phyloP scores from a whole-genome alignment of 2,797 vertebrate genomes.

The Pipistrellus nathusii region DNA sequence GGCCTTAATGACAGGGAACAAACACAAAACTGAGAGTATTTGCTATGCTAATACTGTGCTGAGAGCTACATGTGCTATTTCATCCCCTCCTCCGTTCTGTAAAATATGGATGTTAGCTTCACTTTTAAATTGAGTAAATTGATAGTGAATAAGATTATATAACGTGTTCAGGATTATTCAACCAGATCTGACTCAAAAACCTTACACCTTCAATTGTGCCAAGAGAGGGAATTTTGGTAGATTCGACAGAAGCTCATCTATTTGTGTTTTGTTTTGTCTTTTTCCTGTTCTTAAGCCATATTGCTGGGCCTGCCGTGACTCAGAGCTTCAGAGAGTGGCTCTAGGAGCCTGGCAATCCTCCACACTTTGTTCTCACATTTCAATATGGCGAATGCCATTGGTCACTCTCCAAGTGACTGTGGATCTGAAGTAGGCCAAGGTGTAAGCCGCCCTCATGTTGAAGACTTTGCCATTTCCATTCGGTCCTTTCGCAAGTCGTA shows the following conservation, averaged over 20 bases:
- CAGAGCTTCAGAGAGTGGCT: not conserved
- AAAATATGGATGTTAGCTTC: not conserved
- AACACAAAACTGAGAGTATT: not conserved
- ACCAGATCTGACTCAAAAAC: not conserved
- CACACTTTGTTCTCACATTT: not conserved
- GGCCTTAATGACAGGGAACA: not conserved
- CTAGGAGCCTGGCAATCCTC: not conserved
- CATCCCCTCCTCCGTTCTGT: not conserved
- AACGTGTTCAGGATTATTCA: not conserved
- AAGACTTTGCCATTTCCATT: not conserved
- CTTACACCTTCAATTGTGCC: not conserved
- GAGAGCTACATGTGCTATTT: not conserved
- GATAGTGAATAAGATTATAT: not conserved
- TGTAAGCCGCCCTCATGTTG: not conserved
- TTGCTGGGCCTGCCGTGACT: not conserved
- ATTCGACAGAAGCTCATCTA: not conserved
- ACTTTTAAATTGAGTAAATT: not conserved
- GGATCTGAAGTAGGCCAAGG: not conserved
- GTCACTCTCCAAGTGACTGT: not conserved
- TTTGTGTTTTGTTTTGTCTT: slow-evolving; percentile 1
- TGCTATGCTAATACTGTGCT: not conserved
- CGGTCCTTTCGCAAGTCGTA: not conserved
- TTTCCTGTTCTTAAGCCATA: not conserved
- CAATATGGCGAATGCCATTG: not conserved
- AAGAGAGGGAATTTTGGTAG: not conserved